Evolutionary conservation across 2,888 invertebrate species (phyloP), one percentile per base, ranked within the genome.

Genomic region (Achlya flavicornis): DNA sequence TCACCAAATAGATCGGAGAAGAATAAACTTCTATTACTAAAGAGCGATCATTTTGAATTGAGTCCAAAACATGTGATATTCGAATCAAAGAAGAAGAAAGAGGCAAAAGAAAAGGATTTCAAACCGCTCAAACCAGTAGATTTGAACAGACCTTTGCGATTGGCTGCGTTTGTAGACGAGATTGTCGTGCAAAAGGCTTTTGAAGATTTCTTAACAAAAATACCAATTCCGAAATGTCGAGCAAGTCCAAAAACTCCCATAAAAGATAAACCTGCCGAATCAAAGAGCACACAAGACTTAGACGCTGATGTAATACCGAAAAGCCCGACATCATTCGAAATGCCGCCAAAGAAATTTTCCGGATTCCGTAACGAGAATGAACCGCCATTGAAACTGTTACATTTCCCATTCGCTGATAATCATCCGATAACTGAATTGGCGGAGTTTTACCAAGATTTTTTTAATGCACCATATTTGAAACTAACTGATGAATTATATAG

Each of bases 11-110:
- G 96, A 69, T 95, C 95, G 3, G 95, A 95, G 58, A 95, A 95
- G 66, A 96, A 96, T 72, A 88, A 90, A 70, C 94, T 95, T 0
- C 95, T 98, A 48, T 95, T 98, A 94, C 92, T 98, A n/a, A 98
- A 98, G 85, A 98, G 98, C 81, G 98, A 98, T 87, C 98, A 98
- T 88, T 98, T 98, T 86, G 97, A 98, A 85, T 86, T 95, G 71
- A 96, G 97, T 82, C 96, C 97, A 0, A 95, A 96, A 77, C 95
- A 95, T 76, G 89, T 94, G 26, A 94, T 96, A 69, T 95, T 90
- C 60, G 91, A 92, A 68, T 89, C 91, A 0, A 92, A 91, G 68
- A 96, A 96, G 67, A 96, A 96, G 73, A 96, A 95, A 71, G 94
- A 94, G 4, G 71, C 72, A 38, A 87, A 85, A 64, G 86, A 87